phyloP scores from a whole-genome alignment of 1,140 invertebrate genomes.

The Eriocheir sinensis region DNA sequence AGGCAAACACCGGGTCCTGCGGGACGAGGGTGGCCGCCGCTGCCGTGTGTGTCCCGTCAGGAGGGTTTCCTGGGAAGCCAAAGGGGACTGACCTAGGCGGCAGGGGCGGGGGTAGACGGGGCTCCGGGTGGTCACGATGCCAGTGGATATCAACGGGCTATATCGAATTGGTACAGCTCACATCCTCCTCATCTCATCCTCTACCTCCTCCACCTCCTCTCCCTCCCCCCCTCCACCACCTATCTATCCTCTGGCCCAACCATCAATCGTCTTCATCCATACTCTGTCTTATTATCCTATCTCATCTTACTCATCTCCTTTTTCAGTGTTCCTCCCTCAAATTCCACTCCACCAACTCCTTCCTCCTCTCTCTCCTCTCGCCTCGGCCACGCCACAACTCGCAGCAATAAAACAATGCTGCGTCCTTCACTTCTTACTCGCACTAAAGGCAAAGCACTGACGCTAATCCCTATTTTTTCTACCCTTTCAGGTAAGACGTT shows the following conservation, averaged over 20 bases:
- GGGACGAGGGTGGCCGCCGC: not conserved
- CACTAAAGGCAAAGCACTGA: too few species aligned
- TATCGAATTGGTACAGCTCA: slow-evolving; percentile 59
- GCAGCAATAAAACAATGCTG: not conserved
- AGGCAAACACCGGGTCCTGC: not conserved
- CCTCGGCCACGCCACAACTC: not conserved
- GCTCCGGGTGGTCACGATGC: slow-evolving; percentile 41
- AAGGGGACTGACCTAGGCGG: not conserved
- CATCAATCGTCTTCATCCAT: not conserved
- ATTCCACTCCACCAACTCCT: not conserved
- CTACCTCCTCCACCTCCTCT: not conserved
- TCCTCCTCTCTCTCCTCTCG: not conserved
- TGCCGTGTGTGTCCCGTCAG: not conserved
- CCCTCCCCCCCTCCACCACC: not conserved
- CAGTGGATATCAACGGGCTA: slow-evolving; percentile 59
- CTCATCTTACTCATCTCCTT: not conserved
- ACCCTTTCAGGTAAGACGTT: not conserved
- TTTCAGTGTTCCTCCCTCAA: not conserved
- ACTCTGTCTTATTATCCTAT: not conserved
- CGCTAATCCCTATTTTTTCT: too few species aligned
- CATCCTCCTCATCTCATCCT: slow-evolving; percentile 18
- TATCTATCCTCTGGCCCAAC: not conserved
- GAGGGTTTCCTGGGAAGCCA: not conserved
- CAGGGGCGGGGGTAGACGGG: slow-evolving; percentile 19
- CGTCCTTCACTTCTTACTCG: not conserved